These are phyloP conservation scores for Orthosia incerta DNA, from an alignment of 2,888 invertebrate genomes.

Conservation along the genomic window DNA sequence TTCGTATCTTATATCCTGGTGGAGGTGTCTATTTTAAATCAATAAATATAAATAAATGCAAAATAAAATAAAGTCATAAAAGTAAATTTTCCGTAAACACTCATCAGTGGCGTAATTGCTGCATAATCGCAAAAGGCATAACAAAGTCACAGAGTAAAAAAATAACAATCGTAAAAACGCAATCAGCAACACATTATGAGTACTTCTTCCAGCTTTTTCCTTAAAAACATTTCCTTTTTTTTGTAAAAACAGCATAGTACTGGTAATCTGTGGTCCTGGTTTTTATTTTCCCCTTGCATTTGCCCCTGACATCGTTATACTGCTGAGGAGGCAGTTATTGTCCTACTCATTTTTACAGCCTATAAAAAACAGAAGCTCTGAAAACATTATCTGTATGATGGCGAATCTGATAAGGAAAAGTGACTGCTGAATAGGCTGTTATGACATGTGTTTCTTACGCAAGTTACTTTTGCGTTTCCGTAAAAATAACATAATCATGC, in stretches of 20 bases:
- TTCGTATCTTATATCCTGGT: too few species aligned
- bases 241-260: slow-evolving; percentile 30
- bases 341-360: slow-evolving; percentile 55
- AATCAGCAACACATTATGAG: slow-evolving; percentile 22
- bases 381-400: slow-evolving; percentile 41
- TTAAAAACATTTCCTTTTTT: slow-evolving; percentile 31
- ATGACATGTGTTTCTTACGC: not conserved
- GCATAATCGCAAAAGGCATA: not conserved
- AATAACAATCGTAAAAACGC: slow-evolving; percentile 8
- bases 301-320: slow-evolving; percentile 35
- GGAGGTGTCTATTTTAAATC: too few species aligned
- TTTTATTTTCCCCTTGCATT: slow-evolving; percentile 35
- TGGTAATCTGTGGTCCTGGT: slow-evolving; percentile 29
- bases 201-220: slow-evolving; percentile 17
- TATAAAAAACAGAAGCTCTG: slow-evolving; percentile 52
- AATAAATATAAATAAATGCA: too few species aligned
- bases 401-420: slow-evolving; percentile 38
- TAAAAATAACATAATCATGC: too few species aligned
- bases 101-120: not conserved
- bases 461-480: not conserved
- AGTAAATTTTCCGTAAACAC: not conserved
- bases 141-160: slow-evolving; percentile 7
- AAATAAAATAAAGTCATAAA: too few species aligned
- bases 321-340: slow-evolving; percentile 40
- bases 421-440: slow-evolving; percentile 25